A percentile compares a stretch with the other conserved stretches of the same genome.
phyloP scores from a whole-genome alignment of 2,113 vertebrate genomes.

The Sminthopsis crassicaudata region DNA sequence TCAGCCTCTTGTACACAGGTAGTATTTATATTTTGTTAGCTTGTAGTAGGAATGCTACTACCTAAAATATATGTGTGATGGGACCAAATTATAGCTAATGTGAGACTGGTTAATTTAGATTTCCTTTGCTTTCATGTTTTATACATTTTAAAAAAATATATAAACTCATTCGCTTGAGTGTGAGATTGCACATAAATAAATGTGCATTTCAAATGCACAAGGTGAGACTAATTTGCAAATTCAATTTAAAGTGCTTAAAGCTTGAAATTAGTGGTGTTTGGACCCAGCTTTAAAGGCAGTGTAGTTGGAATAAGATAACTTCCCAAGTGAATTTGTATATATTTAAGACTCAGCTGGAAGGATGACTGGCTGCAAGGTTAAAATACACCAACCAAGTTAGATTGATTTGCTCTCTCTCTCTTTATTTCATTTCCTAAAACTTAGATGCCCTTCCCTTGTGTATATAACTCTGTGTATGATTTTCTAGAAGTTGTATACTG shows the following conservation, averaged over 20 bases:
- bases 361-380: constrained; percentile 29
- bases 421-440: constrained; percentile 21
- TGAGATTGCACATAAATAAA: constrained; percentile 65
- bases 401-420: not conserved
- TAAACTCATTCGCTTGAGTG: constrained; percentile 53
- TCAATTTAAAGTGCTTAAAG: constrained; percentile 64
- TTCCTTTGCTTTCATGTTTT: constrained; percentile 58
- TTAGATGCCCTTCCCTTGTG: constrained; percentile 23
- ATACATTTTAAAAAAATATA: constrained; percentile 55
- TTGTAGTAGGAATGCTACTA: constrained; percentile 40
- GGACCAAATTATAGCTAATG: constrained; percentile 54
- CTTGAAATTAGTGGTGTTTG: constrained; percentile 64
- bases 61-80: constrained; percentile 50
- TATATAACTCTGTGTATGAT: not conserved
- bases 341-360: constrained; percentile 33
- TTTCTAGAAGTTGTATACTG: constrained; percentile 27
- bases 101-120: constrained; percentile 49
- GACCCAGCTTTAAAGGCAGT: constrained; percentile 45
- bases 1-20: constrained; percentile 56
- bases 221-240: constrained; percentile 65
- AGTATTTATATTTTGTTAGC: constrained; percentile 63
- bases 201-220: constrained; percentile 59
- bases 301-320: constrained; percentile 40
- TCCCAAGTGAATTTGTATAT: constrained; percentile 51
- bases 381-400: constrained; percentile 33